Base-by-base conservation (phyloP, 2,113 vertebrate genomes). In the Leuciscus idus region DNA sequence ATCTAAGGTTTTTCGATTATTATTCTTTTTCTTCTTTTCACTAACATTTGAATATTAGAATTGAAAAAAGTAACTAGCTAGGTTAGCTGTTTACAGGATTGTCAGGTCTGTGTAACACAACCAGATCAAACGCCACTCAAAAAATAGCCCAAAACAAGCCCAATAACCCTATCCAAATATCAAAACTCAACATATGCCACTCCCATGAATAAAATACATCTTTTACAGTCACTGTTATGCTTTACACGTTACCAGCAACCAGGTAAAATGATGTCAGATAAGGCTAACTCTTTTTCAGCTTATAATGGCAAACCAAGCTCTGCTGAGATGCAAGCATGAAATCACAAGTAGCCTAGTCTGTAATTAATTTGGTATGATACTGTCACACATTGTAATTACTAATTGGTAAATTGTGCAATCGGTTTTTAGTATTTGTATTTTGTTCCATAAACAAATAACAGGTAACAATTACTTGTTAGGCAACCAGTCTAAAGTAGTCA, bases 341-440 rank as follows among this genome's bases (percentile, higher is more conserved):
- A 78, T 78, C 50, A 59, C 52, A 23, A 78, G 33, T 33, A 33
- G 33, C 33, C 33, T 33, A 33, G 76, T 7, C 52, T 79, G 77
- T 61, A 7, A 59, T 79, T 79, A 61, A 43, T 61, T 79, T 57
- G 12, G 52, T 61, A 79, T 79, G 55, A 79, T 74, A 48, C 43
- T 48, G 23, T 39, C 33, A 12, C 21, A 59, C 55, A 39, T 55
- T n/a, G 21, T 79, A 39, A 78, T 78, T 78, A 78, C 52, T 78
- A 23, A 36, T 36, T 61, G 33, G 55, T 33, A 26, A 59, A 78
- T 33, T 33, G 21, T 61, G 77, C 23, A 36, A 39, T 61, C 19
- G 26, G 19, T 43, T 80, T 61, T 61, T 80, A 33, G 6, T 36
- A 21, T 78, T 59, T 59, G 30, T 57, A 36, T 33, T 15, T 59